These are phyloP conservation scores for Phaetusa simplex DNA, from an alignment of 2,113 vertebrate genomes.

Conservation along the genomic window DNA sequence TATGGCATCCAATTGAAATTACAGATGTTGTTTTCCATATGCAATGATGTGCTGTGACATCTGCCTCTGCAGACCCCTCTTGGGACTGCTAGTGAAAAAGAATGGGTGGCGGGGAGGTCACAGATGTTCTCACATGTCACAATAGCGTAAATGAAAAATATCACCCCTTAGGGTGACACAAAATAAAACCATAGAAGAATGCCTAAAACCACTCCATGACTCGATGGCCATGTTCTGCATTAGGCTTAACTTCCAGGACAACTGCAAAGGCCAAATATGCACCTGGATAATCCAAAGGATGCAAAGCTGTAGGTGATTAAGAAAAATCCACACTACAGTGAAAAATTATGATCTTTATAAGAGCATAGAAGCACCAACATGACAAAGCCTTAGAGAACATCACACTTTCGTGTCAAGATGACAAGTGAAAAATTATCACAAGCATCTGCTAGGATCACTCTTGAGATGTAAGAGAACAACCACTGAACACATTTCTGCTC, in stretches of 20 bases:
- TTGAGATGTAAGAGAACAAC: neutral
- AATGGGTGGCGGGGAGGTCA: neutral
- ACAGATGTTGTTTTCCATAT: conserved; percentile 20
- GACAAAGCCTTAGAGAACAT: conserved; percentile 4
- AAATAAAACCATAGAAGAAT: neutral
- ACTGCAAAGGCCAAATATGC: neutral
- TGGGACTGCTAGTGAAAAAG: neutral
- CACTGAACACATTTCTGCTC: neutral
- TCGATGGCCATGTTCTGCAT: neutral
- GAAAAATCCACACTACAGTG: neutral
- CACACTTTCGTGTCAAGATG: neutral
- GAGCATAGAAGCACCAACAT: neutral
- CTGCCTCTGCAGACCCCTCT: neutral
- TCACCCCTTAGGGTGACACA: neutral
- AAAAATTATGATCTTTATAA: neutral
- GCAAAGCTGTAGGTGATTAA: neutral
- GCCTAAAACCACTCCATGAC: neutral
- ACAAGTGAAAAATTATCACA: neutral
- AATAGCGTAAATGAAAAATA: neutral
- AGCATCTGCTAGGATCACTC: conserved; percentile 12
- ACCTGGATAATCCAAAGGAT: neutral
- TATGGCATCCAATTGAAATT: neutral
- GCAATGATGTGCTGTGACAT: neutral
- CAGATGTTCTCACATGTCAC: conserved; percentile 19
- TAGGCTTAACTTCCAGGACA: neutral